A percentile compares a stretch with the other conserved stretches of the same genome.
These are phyloP conservation scores for Aythya baeri DNA, from an alignment of 2,113 vertebrate genomes.

Conservation along the genomic window DNA sequence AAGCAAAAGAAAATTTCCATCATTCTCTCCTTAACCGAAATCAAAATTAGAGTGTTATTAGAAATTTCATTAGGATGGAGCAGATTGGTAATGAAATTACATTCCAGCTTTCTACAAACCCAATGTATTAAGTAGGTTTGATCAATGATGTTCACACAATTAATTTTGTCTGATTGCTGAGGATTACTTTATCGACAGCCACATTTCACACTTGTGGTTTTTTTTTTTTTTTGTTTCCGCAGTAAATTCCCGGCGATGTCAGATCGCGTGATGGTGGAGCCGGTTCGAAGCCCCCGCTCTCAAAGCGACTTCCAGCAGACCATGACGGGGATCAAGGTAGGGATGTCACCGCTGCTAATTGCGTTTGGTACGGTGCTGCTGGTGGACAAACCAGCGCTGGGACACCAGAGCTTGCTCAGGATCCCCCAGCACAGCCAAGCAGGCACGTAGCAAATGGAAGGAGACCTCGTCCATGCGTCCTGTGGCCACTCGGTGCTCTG, in stretches of 20 bases:
- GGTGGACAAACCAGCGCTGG: accelerated
- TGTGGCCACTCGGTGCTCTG: not conserved
- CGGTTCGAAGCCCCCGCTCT: not conserved
- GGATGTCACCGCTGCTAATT: conserved; percentile 27
- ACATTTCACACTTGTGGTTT: conserved; percentile 73
- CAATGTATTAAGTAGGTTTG: conserved; percentile 79
- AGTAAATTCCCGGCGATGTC: conserved; percentile 40
- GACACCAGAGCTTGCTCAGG: not conserved
- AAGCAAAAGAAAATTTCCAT: conserved; percentile 73
- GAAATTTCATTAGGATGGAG: conserved; percentile 81
- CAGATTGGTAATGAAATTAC: conserved; percentile 84
- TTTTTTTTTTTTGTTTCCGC: conserved; percentile 64
- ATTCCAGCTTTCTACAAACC: conserved; percentile 77
- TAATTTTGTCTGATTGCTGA: conserved; percentile 80
- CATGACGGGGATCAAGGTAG: conserved; percentile 8
- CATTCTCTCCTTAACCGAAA: conserved; percentile 70
- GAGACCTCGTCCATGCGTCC: accelerated
- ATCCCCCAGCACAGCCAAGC: not conserved
- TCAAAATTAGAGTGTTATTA: conserved; percentile 82
- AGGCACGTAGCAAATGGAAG: not conserved
- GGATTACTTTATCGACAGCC: conserved; percentile 77
- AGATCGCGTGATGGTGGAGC: not conserved
- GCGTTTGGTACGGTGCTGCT: not conserved
- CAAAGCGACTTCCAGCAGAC: not conserved
- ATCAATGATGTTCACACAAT: conserved; percentile 83